A percentile compares a stretch with the other conserved stretches of the same genome.
phyloP scores from a whole-genome alignment of 2,888 invertebrate genomes.

The Trachelus troglodyta region DNA sequence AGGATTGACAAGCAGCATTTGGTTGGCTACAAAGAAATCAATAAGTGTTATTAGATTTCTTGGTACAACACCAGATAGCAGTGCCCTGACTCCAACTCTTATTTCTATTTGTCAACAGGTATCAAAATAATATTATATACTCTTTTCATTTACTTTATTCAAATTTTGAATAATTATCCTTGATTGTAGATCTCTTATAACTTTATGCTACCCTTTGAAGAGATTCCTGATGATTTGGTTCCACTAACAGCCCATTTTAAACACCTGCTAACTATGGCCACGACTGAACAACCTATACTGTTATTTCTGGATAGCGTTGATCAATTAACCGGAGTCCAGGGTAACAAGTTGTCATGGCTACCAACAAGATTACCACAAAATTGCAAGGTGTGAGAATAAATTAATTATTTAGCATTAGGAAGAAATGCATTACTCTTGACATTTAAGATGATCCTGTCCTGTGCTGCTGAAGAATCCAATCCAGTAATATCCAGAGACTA shows the following conservation, averaged over 20 bases:
- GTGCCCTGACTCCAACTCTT: conserved; percentile 91
- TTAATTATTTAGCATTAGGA: neutral
- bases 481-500: conserved; percentile 90
- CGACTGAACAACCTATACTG: conserved; percentile 84
- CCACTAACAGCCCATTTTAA: conserved; percentile 97
- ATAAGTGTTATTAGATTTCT: conserved; percentile 91
- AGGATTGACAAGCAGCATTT: conserved; percentile 78
- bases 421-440: neutral
- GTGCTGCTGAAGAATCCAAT: conserved; percentile 88
- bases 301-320: conserved; percentile 97
- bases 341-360: conserved; percentile 96
- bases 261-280: conserved; percentile 87
- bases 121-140: conserved; percentile 21
- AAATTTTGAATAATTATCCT: conserved; percentile 13
- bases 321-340: conserved; percentile 93
- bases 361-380: conserved; percentile 89
- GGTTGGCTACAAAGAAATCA: conserved; percentile 82
- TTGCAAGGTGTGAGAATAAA: conserved; percentile 77
- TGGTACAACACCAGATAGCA: conserved; percentile 97
- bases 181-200: conserved; percentile 86
- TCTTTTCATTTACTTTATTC: neutral
- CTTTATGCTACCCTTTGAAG: conserved; percentile 89
- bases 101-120: conserved; percentile 97
- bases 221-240: conserved; percentile 95
- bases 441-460: conserved; percentile 86